phyloP scores from a whole-genome alignment of 1,140 invertebrate species.

The Nymphalis io region DNA sequence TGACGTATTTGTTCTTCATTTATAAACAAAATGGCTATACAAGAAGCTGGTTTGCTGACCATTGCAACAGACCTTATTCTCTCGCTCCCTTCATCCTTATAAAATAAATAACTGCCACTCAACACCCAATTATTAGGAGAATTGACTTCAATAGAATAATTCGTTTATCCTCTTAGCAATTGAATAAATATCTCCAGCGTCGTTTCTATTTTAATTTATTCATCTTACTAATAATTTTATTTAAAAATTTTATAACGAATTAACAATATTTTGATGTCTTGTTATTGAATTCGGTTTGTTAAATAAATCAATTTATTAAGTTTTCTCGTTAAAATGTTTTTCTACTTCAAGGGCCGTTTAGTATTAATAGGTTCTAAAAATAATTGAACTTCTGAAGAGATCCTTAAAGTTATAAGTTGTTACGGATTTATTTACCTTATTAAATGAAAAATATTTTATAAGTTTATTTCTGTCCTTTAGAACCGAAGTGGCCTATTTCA shows the following conservation, averaged over 20 bases:
- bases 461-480: too few relatives aligned
- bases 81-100: conserved; percentile 25
- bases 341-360: background rate
- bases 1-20: too few relatives aligned
- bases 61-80: background rate
- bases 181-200: conserved; percentile 18
- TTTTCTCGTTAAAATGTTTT: conserved; percentile 9
- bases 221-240: background rate
- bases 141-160: conserved; percentile 50
- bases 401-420: background rate
- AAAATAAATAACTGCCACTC: conserved; percentile 18
- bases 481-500: too few relatives aligned
- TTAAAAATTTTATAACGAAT: background rate
- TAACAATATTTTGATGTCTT: background rate
- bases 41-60: background rate
- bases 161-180: conserved; percentile 46
- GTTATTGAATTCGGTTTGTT: background rate
- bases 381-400: background rate
- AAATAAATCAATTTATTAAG: conserved; percentile 4
- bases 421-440: background rate
- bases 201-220: conserved; percentile 19
- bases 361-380: background rate
- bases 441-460: too few relatives aligned
- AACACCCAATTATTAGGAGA: conserved; percentile 32
- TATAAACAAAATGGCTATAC: background rate